Conservation (phyloP, 2,888 invertebrate genomes). For the Dromius quadrimaculatus region DNA sequence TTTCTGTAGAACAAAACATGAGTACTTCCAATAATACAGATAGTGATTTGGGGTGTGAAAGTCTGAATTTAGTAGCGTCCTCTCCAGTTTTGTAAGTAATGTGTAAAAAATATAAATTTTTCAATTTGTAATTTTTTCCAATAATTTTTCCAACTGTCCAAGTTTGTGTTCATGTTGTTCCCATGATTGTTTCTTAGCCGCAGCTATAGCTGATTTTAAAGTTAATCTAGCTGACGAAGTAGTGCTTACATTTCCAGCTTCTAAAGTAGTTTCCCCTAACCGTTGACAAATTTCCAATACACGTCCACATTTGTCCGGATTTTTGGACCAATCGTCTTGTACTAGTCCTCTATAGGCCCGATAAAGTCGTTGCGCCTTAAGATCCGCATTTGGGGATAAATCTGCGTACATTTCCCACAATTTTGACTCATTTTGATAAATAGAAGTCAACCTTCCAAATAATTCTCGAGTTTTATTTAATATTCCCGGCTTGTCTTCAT, state of each 20-base stretch:
- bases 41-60: slow-evolving; percentile 46
- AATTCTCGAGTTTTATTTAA: slow-evolving; percentile 74
- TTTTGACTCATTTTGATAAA: slow-evolving; percentile 77
- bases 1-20: background rate
- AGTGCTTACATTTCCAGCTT: slow-evolving; percentile 63
- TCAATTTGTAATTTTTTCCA: slow-evolving; percentile 58
- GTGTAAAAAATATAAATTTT: slow-evolving; percentile 1
- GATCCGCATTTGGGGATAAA: slow-evolving; percentile 72
- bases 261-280: slow-evolving; percentile 72
- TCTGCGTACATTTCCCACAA: slow-evolving; percentile 88
- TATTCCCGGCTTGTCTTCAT: slow-evolving; percentile 71
- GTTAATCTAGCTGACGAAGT: slow-evolving; percentile 61
- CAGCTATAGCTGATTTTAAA: slow-evolving; percentile 63
- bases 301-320: slow-evolving; percentile 71
- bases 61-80: slow-evolving; percentile 21
- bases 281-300: slow-evolving; percentile 73
- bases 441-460: slow-evolving; percentile 79
- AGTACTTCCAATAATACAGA: slow-evolving; percentile 2
- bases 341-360: slow-evolving; percentile 81
- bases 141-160: slow-evolving; percentile 60
- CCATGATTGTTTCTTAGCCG: slow-evolving; percentile 65
- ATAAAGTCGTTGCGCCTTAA: slow-evolving; percentile 79
- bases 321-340: slow-evolving; percentile 75
- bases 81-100: slow-evolving; percentile 20
- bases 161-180: slow-evolving; percentile 62